A percentile compares a stretch with the other conserved stretches of the same genome.
Evolutionary conservation across 1,140 invertebrate genomes (phyloP).

Genomic region (Lasaia peninsularis): DNA sequence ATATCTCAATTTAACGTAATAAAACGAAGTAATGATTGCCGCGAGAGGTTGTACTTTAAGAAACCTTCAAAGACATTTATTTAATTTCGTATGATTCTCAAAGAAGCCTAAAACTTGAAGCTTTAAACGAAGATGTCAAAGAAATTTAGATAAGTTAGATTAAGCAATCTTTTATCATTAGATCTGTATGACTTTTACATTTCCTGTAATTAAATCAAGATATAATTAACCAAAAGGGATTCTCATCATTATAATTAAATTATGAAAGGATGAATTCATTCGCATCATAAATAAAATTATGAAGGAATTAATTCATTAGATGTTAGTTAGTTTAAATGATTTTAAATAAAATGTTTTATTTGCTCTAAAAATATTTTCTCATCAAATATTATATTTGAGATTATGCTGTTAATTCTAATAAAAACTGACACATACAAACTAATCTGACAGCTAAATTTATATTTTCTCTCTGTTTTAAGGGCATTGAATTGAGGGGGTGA

Average conservation of each 20-base stretch:
- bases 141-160: slow-evolving; percentile 35
- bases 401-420: no score
- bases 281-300: neutral
- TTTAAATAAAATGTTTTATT: no score
- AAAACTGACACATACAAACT: no score
- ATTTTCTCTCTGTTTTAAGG: no score
- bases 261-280: neutral
- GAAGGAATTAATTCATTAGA: no score
- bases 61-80: slow-evolving; percentile 7
- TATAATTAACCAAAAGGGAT: neutral
- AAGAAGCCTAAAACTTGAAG: slow-evolving; percentile 58
- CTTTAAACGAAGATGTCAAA: slow-evolving; percentile 65
- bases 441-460: no score
- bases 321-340: no score
- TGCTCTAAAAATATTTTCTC: no score
- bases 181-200: neutral
- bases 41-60: neutral
- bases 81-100: slow-evolving; percentile 1
- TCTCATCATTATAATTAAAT: neutral
- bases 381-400: no score
- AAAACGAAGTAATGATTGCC: neutral
- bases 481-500: no score
- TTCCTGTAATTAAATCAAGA: neutral
- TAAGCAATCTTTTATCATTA: slow-evolving; percentile 19
- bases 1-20: neutral